A percentile compares a stretch with the other conserved stretches of the same genome.
Conservation (phyloP, 2,113 vertebrate genomes). For the Alligator sinensis region DNA sequence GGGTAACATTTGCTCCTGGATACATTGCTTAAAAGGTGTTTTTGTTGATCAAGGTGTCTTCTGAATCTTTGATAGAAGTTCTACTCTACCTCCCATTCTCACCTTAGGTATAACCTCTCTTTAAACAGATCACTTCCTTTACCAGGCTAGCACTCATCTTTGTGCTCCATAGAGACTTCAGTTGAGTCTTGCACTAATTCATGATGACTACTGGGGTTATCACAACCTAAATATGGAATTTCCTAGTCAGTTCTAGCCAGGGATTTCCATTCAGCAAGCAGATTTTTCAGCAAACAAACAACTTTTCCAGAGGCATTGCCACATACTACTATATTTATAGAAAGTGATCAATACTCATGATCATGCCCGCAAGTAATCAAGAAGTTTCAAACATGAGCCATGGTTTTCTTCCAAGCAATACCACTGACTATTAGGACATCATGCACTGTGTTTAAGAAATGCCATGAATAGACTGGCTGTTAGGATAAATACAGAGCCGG, state of each 20-base stretch:
- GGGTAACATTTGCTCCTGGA: background rate
- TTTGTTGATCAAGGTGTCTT: background rate
- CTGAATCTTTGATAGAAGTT: background rate
- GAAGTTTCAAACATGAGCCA: background rate
- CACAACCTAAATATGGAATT: background rate
- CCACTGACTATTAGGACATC: background rate
- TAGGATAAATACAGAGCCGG: slow-evolving; percentile 23
- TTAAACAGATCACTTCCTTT: background rate
- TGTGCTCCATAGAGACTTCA: background rate
- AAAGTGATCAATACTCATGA: fast-evolving
- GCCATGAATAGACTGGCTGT: background rate
- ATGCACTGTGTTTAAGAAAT: background rate
- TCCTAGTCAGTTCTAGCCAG: background rate
- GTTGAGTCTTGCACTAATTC: background rate
- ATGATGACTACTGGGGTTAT: background rate
- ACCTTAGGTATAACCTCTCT: background rate
- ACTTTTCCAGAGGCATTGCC: background rate
- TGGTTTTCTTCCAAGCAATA: background rate
- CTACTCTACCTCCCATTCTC: background rate
- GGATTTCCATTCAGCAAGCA: background rate
- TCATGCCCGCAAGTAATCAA: background rate
- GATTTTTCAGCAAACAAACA: background rate
- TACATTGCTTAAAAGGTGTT: background rate
- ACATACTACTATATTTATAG: background rate
- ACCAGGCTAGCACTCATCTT: background rate